Evolutionary conservation across 2,888 invertebrate genomes (phyloP).

Genomic region (Scaptomyza parva): DNA sequence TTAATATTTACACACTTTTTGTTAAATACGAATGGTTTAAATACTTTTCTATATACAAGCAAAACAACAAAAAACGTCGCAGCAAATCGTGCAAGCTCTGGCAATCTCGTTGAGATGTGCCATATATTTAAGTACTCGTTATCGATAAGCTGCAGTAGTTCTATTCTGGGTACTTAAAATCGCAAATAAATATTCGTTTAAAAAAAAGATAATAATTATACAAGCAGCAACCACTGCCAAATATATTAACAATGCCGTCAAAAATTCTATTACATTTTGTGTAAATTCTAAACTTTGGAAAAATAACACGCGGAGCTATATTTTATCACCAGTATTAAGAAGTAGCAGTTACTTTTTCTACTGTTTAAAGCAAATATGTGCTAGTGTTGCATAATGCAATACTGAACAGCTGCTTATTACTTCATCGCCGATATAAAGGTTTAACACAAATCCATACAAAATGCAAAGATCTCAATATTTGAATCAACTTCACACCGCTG

Average conservation of each 20-base stretch:
- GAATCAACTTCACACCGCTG: slow-evolving; percentile 80
- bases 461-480: slow-evolving; percentile 77
- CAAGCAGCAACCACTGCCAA: neutral
- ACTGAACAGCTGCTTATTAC: slow-evolving; percentile 70
- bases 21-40: slow-evolving; percentile 24
- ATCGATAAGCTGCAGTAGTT: neutral
- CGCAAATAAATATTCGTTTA: neutral
- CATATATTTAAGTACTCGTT: neutral
- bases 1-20: slow-evolving; percentile 14
- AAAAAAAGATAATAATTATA: neutral
- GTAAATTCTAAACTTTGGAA: neutral
- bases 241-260: neutral
- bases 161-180: neutral
- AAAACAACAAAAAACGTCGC: slow-evolving; percentile 65
- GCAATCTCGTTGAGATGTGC: slow-evolving; percentile 25
- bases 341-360: slow-evolving; percentile 14
- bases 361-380: neutral
- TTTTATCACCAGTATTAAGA: neutral
- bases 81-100: slow-evolving; percentile 44
- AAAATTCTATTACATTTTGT: neutral
- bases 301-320: neutral
- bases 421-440: slow-evolving; percentile 62
- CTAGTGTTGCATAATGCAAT: slow-evolving; percentile 20
- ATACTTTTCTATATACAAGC: slow-evolving; percentile 58
- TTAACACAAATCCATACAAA: slow-evolving; percentile 30